These are phyloP conservation scores for Lophius americanus DNA, from an alignment of 2,797 vertebrate genomes.

Conservation along the genomic window DNA sequence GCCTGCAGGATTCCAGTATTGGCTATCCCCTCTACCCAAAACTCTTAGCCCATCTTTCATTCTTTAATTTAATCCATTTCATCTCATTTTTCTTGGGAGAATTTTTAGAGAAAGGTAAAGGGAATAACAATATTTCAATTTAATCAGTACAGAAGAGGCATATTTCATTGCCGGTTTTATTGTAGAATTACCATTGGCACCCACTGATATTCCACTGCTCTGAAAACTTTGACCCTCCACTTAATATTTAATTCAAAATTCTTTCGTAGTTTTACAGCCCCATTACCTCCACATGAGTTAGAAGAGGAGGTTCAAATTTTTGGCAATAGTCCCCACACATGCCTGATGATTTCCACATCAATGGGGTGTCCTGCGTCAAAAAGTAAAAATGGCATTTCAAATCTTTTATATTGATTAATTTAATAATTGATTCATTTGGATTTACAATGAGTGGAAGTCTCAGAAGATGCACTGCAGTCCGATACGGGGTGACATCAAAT, in stretches of 20 bases:
- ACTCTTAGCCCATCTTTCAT: too few species aligned
- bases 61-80: too few species aligned
- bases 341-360: constrained; percentile 35
- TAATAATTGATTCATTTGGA: constrained; percentile 65
- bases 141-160: too few species aligned
- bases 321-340: constrained; percentile 13
- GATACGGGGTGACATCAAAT: constrained; percentile 52
- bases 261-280: constrained; percentile 10
- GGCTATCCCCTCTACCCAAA: too few species aligned
- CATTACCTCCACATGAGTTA: constrained; percentile 37
- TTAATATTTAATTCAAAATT: constrained; percentile 36
- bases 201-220: constrained; percentile 1
- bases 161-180: not conserved
- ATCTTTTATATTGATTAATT: constrained; percentile 38
- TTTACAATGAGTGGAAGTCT: constrained; percentile 50
- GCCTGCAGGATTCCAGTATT: too few species aligned
- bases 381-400: constrained; percentile 46
- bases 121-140: too few species aligned
- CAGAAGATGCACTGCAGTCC: constrained; percentile 47
- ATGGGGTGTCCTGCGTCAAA: constrained; percentile 24
- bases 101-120: too few species aligned
- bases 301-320: constrained; percentile 12
- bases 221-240: constrained; percentile 3
- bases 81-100: too few species aligned
- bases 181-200: constrained; percentile 4